Evolutionary conservation across 2,113 vertebrate genomes (phyloP).

Genomic region (Baryphthengus martii): DNA sequence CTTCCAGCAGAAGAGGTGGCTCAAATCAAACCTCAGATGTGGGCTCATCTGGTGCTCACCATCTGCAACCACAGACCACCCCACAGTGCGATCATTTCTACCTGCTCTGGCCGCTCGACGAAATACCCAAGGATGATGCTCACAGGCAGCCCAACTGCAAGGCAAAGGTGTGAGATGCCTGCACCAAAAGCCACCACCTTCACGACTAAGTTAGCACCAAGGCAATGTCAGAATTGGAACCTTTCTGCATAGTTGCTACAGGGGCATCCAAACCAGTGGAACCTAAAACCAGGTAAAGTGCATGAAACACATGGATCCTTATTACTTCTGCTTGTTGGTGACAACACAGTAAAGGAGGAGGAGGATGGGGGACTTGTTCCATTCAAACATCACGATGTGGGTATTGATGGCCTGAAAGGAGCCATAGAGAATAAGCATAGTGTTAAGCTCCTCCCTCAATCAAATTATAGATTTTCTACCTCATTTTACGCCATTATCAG

Average conservation of each 20-base stretch:
- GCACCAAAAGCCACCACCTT: neutral
- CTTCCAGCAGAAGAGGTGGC: neutral
- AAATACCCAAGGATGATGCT: neutral
- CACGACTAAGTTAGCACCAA: neutral
- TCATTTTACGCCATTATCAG: neutral
- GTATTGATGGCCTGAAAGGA: neutral
- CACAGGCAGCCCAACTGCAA: neutral
- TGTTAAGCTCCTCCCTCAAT: neutral
- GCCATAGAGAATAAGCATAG: neutral
- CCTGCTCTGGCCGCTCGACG: neutral
- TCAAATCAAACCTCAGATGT: neutral
- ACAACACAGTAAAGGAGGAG: neutral
- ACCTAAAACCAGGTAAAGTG: neutral
- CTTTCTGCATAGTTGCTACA: neutral
- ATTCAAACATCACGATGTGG: neutral
- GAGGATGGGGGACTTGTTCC: neutral
- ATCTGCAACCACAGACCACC: neutral
- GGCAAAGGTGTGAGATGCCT: neutral
- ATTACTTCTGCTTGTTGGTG: neutral
- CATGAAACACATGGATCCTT: neutral
- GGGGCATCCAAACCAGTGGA: neutral
- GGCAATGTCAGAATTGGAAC: neutral
- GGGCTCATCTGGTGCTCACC: accelerated
- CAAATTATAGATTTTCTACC: neutral
- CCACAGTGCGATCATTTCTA: accelerated